A percentile compares a stretch with the other conserved stretches of the same genome.
Conservation (phyloP, 2,888 invertebrate species). For the Eulithis prunata region DNA sequence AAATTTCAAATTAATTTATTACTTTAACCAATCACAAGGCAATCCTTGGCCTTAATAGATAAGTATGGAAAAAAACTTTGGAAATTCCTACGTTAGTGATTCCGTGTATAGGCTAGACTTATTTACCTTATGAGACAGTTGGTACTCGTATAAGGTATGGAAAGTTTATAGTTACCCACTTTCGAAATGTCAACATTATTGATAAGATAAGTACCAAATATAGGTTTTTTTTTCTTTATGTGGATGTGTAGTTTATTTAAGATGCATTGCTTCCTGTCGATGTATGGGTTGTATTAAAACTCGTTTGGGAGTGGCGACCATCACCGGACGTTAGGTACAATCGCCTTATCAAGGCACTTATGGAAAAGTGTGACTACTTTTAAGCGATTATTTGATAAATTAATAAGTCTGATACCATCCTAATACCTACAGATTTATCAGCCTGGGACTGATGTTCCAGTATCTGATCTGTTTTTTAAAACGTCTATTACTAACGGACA, state of each 20-base stretch:
- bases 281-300: conserved; percentile 42
- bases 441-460: neutral
- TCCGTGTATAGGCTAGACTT: conserved; percentile 13
- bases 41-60: conserved; percentile 39
- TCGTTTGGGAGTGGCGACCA: conserved; percentile 54
- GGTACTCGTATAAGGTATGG: conserved; percentile 20
- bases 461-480: conserved; percentile 4
- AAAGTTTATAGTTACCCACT: conserved; percentile 36
- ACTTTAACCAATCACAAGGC: conserved; percentile 17
- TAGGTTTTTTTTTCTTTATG: conserved; percentile 29
- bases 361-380: conserved; percentile 72
- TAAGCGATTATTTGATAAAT: conserved; percentile 48
- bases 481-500: no score
- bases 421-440: conserved; percentile 25
- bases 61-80: conserved; percentile 36
- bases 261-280: conserved; percentile 46
- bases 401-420: conserved; percentile 41
- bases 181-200: conserved; percentile 36
- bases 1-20: neutral
- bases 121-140: conserved; percentile 8
- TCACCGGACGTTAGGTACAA: conserved; percentile 36
- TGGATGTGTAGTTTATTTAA: conserved; percentile 34
- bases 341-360: conserved; percentile 60
- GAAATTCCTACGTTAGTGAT: conserved; percentile 14
- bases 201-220: conserved; percentile 14